A percentile compares a stretch with the other conserved stretches of the same genome.
These are phyloP conservation scores for Chaetura pelagica DNA, from an alignment of 2,113 vertebrate genomes.

Conservation along the genomic window DNA sequence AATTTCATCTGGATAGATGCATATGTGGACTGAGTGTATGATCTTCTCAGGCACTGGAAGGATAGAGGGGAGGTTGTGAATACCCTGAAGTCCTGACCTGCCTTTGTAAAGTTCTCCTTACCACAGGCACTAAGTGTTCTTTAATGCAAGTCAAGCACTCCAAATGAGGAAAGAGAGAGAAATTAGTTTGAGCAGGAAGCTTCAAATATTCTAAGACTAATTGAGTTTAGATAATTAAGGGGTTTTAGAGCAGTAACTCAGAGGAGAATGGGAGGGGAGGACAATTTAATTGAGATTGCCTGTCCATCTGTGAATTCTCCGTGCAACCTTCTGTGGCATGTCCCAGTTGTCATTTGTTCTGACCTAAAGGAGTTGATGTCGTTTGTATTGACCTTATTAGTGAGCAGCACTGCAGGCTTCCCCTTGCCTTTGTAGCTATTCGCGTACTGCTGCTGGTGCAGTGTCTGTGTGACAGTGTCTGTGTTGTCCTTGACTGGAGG, in stretches of 20 bases:
- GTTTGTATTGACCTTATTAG: slow-evolving; percentile 41
- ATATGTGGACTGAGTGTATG: neutral
- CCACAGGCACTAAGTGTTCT: slow-evolving; percentile 36
- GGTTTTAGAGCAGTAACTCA: slow-evolving; percentile 52
- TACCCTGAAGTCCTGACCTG: slow-evolving; percentile 13
- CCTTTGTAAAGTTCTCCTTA: slow-evolving; percentile 22
- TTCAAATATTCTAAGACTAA: slow-evolving; percentile 58
- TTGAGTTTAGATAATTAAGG: slow-evolving; percentile 59
- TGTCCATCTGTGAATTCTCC: slow-evolving; percentile 56
- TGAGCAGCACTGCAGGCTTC: neutral
- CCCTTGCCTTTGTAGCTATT: neutral
- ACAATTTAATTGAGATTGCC: slow-evolving; percentile 56
- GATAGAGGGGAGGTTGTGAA: neutral
- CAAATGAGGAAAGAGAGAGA: slow-evolving; percentile 38
- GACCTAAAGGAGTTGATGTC: slow-evolving; percentile 22
- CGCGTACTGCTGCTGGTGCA: neutral
- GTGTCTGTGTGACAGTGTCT: neutral
- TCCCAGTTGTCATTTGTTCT: slow-evolving; percentile 28
- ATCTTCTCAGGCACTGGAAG: neutral
- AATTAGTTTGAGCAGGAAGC: slow-evolving; percentile 55
- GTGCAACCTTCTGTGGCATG: slow-evolving; percentile 5
- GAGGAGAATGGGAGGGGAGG: slow-evolving; percentile 42
- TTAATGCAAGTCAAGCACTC: slow-evolving; percentile 44
- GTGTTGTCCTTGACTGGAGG: neutral
- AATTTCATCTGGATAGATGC: slow-evolving; percentile 7